Evolutionary conservation across 1,140 invertebrate species (phyloP).

Genomic region (Holotrichia oblita): DNA sequence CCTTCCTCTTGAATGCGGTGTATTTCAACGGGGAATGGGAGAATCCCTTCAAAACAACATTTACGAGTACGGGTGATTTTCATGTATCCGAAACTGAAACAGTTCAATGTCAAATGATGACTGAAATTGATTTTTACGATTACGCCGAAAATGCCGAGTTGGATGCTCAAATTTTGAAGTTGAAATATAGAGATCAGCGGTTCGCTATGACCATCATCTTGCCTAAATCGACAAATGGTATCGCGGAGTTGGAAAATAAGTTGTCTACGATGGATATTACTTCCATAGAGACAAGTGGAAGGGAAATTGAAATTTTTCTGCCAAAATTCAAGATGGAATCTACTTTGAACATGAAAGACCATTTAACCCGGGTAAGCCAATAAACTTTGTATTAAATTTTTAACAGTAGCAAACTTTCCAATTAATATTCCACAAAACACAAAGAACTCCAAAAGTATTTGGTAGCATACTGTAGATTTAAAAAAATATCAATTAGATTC

Average conservation of each 20-base stretch:
- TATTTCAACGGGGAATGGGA: slow-evolving; percentile 85
- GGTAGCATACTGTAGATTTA: too few species aligned
- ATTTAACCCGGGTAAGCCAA: slow-evolving; percentile 65
- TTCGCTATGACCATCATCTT: slow-evolving; percentile 74
- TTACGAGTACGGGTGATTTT: slow-evolving; percentile 63
- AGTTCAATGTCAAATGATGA: slow-evolving; percentile 73
- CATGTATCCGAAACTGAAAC: slow-evolving; percentile 56
- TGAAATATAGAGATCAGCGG: slow-evolving; percentile 68
- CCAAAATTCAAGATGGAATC: slow-evolving; percentile 79
- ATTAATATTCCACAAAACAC: too few species aligned
- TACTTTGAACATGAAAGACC: slow-evolving; percentile 66
- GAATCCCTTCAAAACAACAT: slow-evolving; percentile 65
- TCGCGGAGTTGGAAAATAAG: slow-evolving; percentile 56
- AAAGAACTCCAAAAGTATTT: too few species aligned
- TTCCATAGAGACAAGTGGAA: slow-evolving; percentile 48
- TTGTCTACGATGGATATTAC: slow-evolving; percentile 51
- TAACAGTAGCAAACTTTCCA: too few species aligned
- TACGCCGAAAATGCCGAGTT: slow-evolving; percentile 65
- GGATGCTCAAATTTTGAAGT: slow-evolving; percentile 66
- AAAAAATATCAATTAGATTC: too few species aligned
- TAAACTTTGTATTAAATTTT: too few species aligned
- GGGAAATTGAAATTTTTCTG: slow-evolving; percentile 59
- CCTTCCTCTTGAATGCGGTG: slow-evolving; percentile 84
- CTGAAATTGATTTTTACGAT: slow-evolving; percentile 63
- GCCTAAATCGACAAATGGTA: slow-evolving; percentile 70